A percentile compares a stretch with the other conserved stretches of the same genome.
Evolutionary conservation across 1,140 invertebrate species (phyloP).

Genomic region (Drosophila seguyi): DNA sequence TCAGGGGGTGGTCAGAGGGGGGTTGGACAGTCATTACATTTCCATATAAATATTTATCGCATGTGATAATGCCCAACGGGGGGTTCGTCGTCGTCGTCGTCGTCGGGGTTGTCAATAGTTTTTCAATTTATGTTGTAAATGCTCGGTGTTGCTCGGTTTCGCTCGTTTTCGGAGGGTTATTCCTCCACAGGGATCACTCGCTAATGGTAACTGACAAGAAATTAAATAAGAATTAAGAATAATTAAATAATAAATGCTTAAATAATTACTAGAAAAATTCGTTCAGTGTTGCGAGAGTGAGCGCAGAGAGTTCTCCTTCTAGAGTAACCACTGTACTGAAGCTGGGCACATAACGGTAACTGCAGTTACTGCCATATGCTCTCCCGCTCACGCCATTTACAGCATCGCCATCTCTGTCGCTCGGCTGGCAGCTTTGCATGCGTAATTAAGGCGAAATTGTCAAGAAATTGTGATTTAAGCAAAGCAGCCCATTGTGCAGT

Average conservation of each 20-base stretch:
- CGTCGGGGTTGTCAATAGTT: conserved; percentile 62
- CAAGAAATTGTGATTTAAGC: conserved; percentile 61
- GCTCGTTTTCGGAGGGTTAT: not conserved
- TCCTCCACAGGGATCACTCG: conserved; percentile 7
- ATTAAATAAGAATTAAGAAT: not conserved
- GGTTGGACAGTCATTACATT: conserved; percentile 68
- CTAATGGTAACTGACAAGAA: not conserved
- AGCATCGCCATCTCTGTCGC: conserved; percentile 11
- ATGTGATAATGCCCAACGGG: conserved; percentile 68
- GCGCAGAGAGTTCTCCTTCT: no score
- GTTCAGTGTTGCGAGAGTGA: not conserved
- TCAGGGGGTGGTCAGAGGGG: not conserved
- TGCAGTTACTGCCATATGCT: conserved; percentile 64
- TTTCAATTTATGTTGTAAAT: conserved; percentile 77
- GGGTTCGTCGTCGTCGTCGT: not conserved
- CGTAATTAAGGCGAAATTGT: conserved; percentile 64
- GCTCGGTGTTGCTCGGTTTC: not conserved
- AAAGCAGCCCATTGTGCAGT: conserved; percentile 13
- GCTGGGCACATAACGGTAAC: conserved; percentile 2
- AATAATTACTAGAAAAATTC: not conserved
- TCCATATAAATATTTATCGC: conserved; percentile 83
- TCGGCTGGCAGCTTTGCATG: conserved; percentile 53
- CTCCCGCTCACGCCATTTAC: conserved; percentile 7
- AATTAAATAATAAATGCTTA: not conserved
- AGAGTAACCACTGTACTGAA: conserved; percentile 7